Evolutionary conservation across 2,797 vertebrate species (phyloP).

Genomic region (Ficedula albicollis): DNA sequence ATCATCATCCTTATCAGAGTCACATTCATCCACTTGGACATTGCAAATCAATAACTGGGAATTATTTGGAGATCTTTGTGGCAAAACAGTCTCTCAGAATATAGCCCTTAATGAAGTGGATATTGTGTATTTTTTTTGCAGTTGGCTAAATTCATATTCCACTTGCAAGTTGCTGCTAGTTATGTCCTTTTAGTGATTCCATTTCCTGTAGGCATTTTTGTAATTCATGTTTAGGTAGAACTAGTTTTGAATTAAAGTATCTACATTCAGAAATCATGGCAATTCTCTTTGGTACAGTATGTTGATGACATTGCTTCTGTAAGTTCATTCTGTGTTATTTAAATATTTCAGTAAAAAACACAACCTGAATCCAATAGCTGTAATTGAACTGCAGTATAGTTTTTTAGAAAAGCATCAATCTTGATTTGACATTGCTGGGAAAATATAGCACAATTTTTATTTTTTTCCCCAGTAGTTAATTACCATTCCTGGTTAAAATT

Average conservation of each 20-base stretch:
- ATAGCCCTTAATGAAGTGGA: not conserved
- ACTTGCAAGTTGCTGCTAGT: not conserved
- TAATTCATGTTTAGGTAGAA: not conserved
- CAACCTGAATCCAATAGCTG: not conserved
- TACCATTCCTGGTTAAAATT: not conserved
- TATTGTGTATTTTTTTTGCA: not conserved
- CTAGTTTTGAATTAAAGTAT: not conserved
- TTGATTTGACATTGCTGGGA: not conserved
- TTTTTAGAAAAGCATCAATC: not conserved
- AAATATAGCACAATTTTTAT: not conserved
- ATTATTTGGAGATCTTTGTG: not conserved
- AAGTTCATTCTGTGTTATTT: not conserved
- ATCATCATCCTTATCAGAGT: not conserved
- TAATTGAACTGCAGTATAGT: not conserved
- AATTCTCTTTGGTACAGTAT: not conserved
- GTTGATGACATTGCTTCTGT: not conserved
- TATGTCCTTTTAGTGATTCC: not conserved
- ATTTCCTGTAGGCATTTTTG: not conserved
- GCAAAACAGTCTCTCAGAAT: not conserved
- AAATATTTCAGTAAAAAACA: not conserved
- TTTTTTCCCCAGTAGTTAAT: not conserved
- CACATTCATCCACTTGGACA: not conserved
- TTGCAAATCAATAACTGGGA: conserved; percentile 22
- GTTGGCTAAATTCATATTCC: not conserved
- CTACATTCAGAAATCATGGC: not conserved